Evolutionary conservation across 2,888 invertebrate genomes (phyloP).

Genomic region (Eristalis arbustorum): DNA sequence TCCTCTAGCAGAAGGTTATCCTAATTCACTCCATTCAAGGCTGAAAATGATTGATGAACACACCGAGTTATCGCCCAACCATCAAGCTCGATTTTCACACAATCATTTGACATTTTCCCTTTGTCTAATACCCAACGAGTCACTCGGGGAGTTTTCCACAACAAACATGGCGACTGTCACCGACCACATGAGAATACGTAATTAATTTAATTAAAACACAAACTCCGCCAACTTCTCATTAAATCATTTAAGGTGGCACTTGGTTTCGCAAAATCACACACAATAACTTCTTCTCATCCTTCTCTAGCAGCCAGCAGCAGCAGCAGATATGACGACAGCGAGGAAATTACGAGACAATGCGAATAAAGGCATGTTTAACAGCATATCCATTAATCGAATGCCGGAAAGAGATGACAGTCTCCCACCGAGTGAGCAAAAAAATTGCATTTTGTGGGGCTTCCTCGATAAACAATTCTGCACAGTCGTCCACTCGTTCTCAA

Average conservation of each 20-base stretch:
- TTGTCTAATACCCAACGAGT: not conserved
- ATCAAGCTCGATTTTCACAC: not conserved
- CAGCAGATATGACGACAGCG: conserved; percentile 4
- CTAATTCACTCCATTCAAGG: not conserved
- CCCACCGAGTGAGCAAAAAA: not conserved
- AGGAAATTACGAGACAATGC: conserved; percentile 8
- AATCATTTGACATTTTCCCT: not conserved
- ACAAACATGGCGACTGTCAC: not conserved
- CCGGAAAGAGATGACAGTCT: conserved; percentile 17
- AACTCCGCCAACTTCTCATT: conserved; percentile 11
- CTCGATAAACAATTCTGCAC: conserved; percentile 10
- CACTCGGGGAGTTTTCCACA: not conserved
- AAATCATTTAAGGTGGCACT: conserved; percentile 17
- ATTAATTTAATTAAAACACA: conserved; percentile 48
- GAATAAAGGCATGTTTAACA: not conserved
- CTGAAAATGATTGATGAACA: conserved; percentile 8
- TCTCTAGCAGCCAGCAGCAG: not conserved
- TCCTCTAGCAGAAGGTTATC: not conserved
- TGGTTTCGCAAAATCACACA: conserved; percentile 4
- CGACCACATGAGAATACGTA: not conserved
- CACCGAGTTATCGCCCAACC: not conserved
- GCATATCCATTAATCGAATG: not conserved
- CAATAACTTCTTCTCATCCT: not conserved
- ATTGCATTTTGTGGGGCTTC: conserved; percentile 51
- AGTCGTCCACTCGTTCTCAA: conserved; percentile 6